Evolutionary conservation across 2,888 invertebrate species (phyloP).

Genomic region (Cybosia mesomella): DNA sequence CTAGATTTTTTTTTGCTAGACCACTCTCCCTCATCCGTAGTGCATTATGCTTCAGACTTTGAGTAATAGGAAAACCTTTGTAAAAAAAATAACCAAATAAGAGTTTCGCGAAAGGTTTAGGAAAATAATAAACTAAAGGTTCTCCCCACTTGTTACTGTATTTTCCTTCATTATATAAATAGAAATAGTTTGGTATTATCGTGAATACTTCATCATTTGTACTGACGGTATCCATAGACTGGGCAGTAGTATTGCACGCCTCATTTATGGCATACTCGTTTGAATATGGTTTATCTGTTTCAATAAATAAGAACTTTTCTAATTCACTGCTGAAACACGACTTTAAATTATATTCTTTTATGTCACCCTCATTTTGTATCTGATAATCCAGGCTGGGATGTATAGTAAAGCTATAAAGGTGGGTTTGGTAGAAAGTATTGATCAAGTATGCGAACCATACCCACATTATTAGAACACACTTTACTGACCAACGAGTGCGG

Average conservation of each 20-base stretch:
- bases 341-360: constrained; percentile 47
- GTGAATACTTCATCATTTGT: constrained; percentile 10
- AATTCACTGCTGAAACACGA: constrained; percentile 61
- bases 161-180: constrained; percentile 16
- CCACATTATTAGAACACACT: constrained; percentile 53
- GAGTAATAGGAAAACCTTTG: constrained; percentile 43
- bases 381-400: constrained; percentile 57
- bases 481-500: constrained; percentile 31
- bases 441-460: constrained; percentile 58
- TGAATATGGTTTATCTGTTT: constrained; percentile 4
- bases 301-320: constrained; percentile 5
- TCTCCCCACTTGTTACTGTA: constrained; percentile 19
- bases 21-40: constrained; percentile 41
- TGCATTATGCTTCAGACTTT: constrained; percentile 26
- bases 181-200: constrained; percentile 14
- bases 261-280: constrained; percentile 2
- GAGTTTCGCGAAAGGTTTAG: constrained; percentile 19
- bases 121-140: constrained; percentile 24
- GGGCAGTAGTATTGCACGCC: constrained; percentile 31
- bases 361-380: constrained; percentile 52
- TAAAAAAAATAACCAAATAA: constrained; percentile 34
- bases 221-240: constrained; percentile 19
- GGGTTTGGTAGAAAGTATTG: constrained; percentile 56
- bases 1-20: constrained; percentile 28
- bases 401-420: constrained; percentile 54